Base-by-base conservation (phyloP, 2,888 invertebrate species). In the Zelleria hepariella region DNA sequence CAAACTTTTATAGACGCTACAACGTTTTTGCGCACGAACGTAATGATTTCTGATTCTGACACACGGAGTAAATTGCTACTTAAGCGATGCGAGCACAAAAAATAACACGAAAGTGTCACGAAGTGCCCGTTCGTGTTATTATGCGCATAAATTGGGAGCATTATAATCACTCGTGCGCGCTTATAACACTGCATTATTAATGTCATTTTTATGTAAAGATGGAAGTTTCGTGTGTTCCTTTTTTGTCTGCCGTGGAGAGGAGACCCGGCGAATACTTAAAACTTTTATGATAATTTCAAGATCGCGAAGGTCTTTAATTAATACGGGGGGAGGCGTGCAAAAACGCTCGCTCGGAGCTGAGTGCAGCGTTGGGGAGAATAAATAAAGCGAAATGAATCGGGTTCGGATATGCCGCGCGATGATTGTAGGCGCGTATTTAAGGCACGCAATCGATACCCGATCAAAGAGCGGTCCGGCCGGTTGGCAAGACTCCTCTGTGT, bases 361-460 rank as follows among this genome's bases (percentile, higher is more conserved):
- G 32, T 32, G 27, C 55, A 51, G 58, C 5, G 18, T 8, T 21
- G 58, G 27, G 27, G 10, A 26, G 58, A 58, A 58, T 58, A 58
- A 58, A 58, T 49, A 58, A 58, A 53, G 21, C 23, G 23, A 24
- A 20, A 26, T 51, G 20, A 49, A 26, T 21, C 20, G 25, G 27
- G 10, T 32, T 42, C 32, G 56, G 56, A 60, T 62, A 59, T 59
- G 61, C 27, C 65, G 65, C 61, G 64, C 67, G 70, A 67, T 70
- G 68, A 72, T 73, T 73, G 68, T 68, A 67, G 67, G 67, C 66
- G 71, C 68, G 74, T 75, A 73, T 78, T 77, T 76, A 73, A 65
- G 65, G 74, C 68, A 71, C 74, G 73, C 76, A 78, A 83, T 84
- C 84, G 80, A 83, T 81, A 73, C 74, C 71, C 74, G 78, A 82